Base-by-base conservation (phyloP, 1,140 invertebrate genomes). In the Rhizoglyphus robini region DNA sequence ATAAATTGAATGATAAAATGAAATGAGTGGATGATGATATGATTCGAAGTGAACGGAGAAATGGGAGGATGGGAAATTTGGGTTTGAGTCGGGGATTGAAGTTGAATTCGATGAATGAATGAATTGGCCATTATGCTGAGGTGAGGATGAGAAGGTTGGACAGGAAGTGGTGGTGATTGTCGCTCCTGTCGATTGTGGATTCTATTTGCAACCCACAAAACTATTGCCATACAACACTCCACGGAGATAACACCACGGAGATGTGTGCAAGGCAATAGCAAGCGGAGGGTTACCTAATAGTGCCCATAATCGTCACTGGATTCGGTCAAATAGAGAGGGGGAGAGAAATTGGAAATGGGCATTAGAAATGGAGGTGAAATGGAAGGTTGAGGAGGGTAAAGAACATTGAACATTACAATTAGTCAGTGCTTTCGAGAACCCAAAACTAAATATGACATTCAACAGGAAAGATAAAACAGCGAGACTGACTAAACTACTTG, bases 231-330 rank as follows among this genome's bases (percentile, higher is more conserved):
- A n/a, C n/a, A n/a, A n/a, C n/a, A n/a, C n/a, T n/a, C n/a, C n/a
- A n/a, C n/a, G n/a, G n/a, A n/a, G n/a, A n/a, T n/a, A n/a, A n/a
- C n/a, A n/a, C n/a, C n/a, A n/a, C n/a, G n/a, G n/a, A n/a, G n/a
- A n/a, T n/a, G n/a, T n/a, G n/a, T n/a, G n/a, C n/a, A n/a, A n/a
- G 23, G 15, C 8, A 8, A 27, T 54, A 11, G 23, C 20, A 8
- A 27, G 51, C 8, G 51, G 20, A 54, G 51, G 20, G 15, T 20
- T 32, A 46, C 51, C 51, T 54, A 54, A 54, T 54, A 54, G 51
- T 54, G 51, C 23, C 51, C 51, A 54, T 54, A 54, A 54, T 54
- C 51, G 51, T 54, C 51, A 54, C 51, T 54, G 51, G 36, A 41
- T 41, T 41, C 18, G 8, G 8, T 41, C 18, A 11, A 41, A 11